Evolutionary conservation across 1,140 invertebrate genomes (phyloP).

Genomic region (Phocides pigmalion): DNA sequence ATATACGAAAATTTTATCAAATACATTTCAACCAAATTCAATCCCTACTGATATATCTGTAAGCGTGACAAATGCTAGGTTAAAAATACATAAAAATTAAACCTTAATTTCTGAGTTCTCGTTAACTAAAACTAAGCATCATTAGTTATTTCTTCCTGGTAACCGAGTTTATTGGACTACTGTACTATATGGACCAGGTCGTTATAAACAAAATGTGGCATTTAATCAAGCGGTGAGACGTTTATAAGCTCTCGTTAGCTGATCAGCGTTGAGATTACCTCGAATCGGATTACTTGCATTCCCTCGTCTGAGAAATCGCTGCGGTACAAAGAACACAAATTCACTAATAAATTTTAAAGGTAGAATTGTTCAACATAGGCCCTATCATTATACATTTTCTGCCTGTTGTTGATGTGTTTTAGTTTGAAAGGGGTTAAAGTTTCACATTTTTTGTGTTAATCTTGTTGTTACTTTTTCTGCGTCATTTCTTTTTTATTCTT

Average conservation of each 20-base stretch:
- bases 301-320: constrained; percentile 3
- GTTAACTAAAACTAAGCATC: background rate
- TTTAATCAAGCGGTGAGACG: constrained; percentile 9
- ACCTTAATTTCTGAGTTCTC: background rate
- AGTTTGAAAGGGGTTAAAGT: no score
- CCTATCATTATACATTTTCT: no score
- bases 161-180: background rate
- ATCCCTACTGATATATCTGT: no score
- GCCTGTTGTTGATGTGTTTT: no score
- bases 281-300: constrained; percentile 1
- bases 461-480: no score
- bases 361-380: no score
- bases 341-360: no score
- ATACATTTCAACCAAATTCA: no score
- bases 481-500: no score
- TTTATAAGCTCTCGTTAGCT: constrained; percentile 4
- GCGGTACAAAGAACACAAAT: constrained; percentile 6
- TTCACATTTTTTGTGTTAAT: no score
- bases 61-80: no score
- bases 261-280: constrained; percentile 18
- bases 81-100: background rate
- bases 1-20: no score
- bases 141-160: background rate
- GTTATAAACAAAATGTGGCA: constrained; percentile 16
- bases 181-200: background rate